phyloP scores from a whole-genome alignment of 2,888 invertebrate genomes.

The Ditula angustiorana region DNA sequence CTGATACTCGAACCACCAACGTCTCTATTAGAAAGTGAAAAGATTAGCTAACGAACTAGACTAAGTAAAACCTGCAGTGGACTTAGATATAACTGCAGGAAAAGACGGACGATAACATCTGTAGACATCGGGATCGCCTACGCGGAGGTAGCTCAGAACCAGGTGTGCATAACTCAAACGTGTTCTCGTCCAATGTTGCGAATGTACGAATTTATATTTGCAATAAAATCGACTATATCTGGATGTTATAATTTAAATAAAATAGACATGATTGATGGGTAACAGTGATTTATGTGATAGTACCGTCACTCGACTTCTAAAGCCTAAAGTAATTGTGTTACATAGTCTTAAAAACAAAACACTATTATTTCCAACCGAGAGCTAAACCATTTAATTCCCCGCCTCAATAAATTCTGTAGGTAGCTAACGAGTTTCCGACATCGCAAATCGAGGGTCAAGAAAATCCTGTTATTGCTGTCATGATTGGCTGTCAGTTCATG shows the following conservation, averaged over 20 bases:
- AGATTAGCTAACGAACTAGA: conserved; percentile 69
- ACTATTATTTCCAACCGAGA: conserved; percentile 25
- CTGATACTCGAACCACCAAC: conserved; percentile 49
- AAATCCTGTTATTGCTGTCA: conserved; percentile 52
- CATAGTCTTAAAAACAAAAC: conserved; percentile 1
- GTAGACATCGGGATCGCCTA: conserved; percentile 68
- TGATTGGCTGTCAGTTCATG: conserved; percentile 61
- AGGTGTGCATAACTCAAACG: conserved; percentile 69
- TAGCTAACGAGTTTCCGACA: conserved; percentile 42
- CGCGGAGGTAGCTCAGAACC: conserved; percentile 62
- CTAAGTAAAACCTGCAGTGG: conserved; percentile 52
- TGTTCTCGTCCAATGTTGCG: conserved; percentile 57
- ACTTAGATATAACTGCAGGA: conserved; percentile 54
- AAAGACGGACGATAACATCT: conserved; percentile 66
- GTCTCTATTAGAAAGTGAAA: conserved; percentile 68
- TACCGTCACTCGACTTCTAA: too few relatives aligned
- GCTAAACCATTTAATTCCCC: conserved; percentile 25
- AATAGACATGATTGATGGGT: not conserved
- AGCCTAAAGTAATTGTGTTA: too few relatives aligned
- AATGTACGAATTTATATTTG: conserved; percentile 69
- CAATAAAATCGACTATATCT: conserved; percentile 59
- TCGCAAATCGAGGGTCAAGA: conserved; percentile 47
- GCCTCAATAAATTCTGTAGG: conserved; percentile 37
- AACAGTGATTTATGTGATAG: too few relatives aligned
- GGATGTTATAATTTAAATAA: conserved; percentile 42